phyloP scores from a whole-genome alignment of 2,888 invertebrate species.

The Sceliomorpha sp. region DNA sequence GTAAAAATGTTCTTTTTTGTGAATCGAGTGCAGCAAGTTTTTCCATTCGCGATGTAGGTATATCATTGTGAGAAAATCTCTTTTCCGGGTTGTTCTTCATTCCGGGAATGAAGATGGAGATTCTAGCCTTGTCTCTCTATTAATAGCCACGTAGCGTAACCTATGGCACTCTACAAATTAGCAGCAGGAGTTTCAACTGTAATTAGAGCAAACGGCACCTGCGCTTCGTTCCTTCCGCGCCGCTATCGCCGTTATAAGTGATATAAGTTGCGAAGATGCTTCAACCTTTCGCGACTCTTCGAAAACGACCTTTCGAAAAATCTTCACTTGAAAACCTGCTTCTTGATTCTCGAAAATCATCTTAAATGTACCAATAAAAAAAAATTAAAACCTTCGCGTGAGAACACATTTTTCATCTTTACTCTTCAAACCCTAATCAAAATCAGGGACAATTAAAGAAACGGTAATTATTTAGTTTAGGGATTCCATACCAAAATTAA shows the following conservation, averaged over 20 bases:
- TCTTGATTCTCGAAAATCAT: too few species aligned
- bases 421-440: too few species aligned
- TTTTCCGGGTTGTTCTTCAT: conserved; percentile 37
- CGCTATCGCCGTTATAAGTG: conserved; percentile 45
- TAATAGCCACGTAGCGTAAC: conserved; percentile 53
- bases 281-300: conserved; percentile 26
- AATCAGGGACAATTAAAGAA: too few species aligned
- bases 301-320: conserved; percentile 15
- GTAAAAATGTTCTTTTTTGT: neutral
- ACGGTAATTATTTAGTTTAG: too few species aligned
- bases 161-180: conserved; percentile 57
- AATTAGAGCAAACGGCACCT: conserved; percentile 54
- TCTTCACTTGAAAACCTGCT: too few species aligned
- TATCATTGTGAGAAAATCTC: conserved; percentile 33
- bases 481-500: too few species aligned
- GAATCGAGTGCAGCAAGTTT: too few species aligned
- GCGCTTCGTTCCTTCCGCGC: conserved; percentile 42
- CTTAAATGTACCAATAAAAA: too few species aligned
- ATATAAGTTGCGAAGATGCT: conserved; percentile 45
- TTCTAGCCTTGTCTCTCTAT: conserved; percentile 44
- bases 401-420: too few species aligned
- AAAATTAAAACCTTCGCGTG: too few species aligned
- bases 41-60: neutral
- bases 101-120: conserved; percentile 48
- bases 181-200: conserved; percentile 52